phyloP scores from a whole-genome alignment of 2,888 invertebrate genomes.

The Microctonus hyperodae region DNA sequence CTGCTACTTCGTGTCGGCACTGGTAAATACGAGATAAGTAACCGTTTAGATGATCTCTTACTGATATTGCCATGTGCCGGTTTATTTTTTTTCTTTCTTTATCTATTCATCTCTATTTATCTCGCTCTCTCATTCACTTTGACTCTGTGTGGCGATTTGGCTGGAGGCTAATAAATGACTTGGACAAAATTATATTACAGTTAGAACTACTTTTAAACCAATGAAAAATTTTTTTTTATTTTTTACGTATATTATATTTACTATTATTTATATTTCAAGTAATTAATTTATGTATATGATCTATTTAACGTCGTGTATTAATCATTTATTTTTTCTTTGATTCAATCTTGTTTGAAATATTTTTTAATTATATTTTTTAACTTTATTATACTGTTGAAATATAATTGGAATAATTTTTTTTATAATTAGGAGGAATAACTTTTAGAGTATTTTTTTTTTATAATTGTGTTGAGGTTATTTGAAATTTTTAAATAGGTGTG shows the following conservation, averaged over 20 bases:
- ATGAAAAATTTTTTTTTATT: background rate
- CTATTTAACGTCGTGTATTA: background rate
- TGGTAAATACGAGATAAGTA: conserved; percentile 51
- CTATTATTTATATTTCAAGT: too few relatives aligned
- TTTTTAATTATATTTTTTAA: too few relatives aligned
- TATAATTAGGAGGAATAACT: too few relatives aligned
- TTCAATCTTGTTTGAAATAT: too few relatives aligned
- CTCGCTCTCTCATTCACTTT: conserved; percentile 1
- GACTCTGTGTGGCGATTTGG: background rate
- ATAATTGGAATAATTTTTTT: too few relatives aligned
- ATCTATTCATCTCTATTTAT: background rate
- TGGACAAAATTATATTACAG: conserved; percentile 15
- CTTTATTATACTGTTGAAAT: too few relatives aligned
- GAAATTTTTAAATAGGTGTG: too few relatives aligned
- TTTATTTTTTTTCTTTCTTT: conserved; percentile 7
- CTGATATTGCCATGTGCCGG: conserved; percentile 37
- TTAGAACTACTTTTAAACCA: conserved; percentile 10
- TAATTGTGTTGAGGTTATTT: too few relatives aligned
- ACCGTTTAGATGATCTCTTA: conserved; percentile 49
- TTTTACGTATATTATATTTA: background rate
- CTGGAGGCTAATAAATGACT: conserved; percentile 8
- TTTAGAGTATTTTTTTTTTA: too few relatives aligned
- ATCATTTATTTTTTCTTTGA: too few relatives aligned
- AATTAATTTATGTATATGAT: background rate
- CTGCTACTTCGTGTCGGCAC: conserved; percentile 37